A percentile compares a stretch with the other conserved stretches of the same genome.
These are phyloP conservation scores for Lasioglossum pauxillum DNA, from an alignment of 2,888 invertebrate species.

Conservation along the genomic window DNA sequence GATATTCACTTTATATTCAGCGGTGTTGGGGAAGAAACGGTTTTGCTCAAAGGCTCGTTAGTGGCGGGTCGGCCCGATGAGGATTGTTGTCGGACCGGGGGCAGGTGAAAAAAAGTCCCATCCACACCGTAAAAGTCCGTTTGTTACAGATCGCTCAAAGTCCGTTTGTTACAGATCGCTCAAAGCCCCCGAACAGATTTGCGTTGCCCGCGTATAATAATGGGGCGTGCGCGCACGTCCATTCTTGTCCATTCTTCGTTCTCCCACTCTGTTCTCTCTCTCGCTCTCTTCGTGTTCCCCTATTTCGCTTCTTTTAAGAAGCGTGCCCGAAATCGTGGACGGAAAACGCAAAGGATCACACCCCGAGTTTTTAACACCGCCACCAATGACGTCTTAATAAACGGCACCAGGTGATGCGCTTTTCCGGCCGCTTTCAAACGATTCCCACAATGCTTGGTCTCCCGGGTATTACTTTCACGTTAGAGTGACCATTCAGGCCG, in stretches of 20 bases:
- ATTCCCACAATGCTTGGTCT: not conserved
- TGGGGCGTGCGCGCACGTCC: constrained; percentile 71
- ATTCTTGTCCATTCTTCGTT: constrained; percentile 50
- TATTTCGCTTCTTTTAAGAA: constrained; percentile 24
- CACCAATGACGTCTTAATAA: constrained; percentile 57
- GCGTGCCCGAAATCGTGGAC: constrained; percentile 48
- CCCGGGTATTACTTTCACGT: not conserved
- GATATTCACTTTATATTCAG: constrained; percentile 35
- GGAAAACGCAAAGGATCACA: constrained; percentile 51
- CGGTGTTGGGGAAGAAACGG: constrained; percentile 34
- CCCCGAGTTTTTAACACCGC: constrained; percentile 62
- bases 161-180: constrained; percentile 68
- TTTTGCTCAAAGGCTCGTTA: constrained; percentile 63
- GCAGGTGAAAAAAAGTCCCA: constrained; percentile 68
- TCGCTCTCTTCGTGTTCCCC: not conserved
- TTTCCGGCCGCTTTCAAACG: constrained; percentile 31
- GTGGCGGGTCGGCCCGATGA: constrained; percentile 47
- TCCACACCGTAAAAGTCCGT: constrained; percentile 58
- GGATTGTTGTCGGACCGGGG: constrained; percentile 58
- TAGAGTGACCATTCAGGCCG: not conserved
- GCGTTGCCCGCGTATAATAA: constrained; percentile 62
- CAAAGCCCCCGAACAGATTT: constrained; percentile 68
- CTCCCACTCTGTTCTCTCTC: constrained; percentile 3
- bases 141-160: constrained; percentile 70
- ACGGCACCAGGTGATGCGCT: constrained; percentile 63